Conservation (phyloP, 1,140 invertebrate genomes). For the Rhopalosiphum padi region DNA sequence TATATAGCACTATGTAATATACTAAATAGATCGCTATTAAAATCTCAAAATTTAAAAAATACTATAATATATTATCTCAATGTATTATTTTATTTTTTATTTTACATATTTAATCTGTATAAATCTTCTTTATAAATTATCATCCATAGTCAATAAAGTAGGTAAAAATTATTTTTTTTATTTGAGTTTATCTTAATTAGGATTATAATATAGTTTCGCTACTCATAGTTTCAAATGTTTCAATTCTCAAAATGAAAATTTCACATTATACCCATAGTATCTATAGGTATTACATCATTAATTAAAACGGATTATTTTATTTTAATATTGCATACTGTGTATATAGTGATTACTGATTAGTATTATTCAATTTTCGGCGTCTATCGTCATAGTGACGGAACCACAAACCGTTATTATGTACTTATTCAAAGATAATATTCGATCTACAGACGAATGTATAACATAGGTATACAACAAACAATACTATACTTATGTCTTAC, state of each 20-base stretch:
- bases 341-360: no score
- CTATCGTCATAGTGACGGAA: not conserved
- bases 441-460: no score
- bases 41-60: not conserved
- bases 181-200: not conserved
- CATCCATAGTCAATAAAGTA: not conserved
- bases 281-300: not conserved
- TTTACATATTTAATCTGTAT: not conserved
- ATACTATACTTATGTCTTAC: no score
- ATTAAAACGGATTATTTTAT: not conserved
- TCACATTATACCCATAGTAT: no score
- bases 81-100: not conserved
- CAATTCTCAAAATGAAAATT: not conserved
- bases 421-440: not conserved
- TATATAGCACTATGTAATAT: not conserved
- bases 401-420: not conserved
- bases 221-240: no score
- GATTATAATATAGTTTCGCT: not conserved
- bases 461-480: no score
- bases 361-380: not conserved
- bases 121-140: not conserved
- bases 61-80: no score
- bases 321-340: no score
- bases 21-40: not conserved
- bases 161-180: not conserved